phyloP scores from a whole-genome alignment of 2,113 vertebrate genomes.

The Acrocephalus arundinaceus region DNA sequence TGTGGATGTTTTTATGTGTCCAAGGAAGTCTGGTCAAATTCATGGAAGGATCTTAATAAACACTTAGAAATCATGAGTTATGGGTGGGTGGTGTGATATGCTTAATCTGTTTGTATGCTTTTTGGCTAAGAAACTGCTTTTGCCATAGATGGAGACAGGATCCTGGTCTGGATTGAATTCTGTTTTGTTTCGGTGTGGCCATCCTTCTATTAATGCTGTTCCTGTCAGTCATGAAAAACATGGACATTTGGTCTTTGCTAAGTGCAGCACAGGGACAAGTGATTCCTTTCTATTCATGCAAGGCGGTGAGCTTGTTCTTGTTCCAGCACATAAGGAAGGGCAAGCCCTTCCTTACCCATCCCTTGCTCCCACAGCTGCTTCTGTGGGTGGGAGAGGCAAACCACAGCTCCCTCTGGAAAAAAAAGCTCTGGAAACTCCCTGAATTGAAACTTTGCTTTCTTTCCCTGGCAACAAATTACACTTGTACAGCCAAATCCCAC shows the following conservation, averaged over 20 bases:
- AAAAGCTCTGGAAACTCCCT: conserved; percentile 53
- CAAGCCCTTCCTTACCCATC: conserved; percentile 40
- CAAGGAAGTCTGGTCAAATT: background rate
- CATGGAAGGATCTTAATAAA: background rate
- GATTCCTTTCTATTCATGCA: background rate
- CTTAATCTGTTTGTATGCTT: background rate
- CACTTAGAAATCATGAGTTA: background rate
- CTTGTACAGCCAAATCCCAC: conserved; percentile 1
- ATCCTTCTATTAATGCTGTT: background rate
- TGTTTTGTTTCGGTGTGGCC: background rate
- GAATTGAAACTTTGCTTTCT: conserved; percentile 41
- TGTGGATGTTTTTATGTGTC: background rate
- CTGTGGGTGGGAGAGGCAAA: conserved; percentile 56
- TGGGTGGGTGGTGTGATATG: background rate
- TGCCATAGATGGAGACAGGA: background rate
- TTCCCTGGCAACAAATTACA: conserved; percentile 36
- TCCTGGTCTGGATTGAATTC: background rate
- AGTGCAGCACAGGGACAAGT: background rate
- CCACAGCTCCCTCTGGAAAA: conserved; percentile 49
- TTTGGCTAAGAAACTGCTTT: background rate
- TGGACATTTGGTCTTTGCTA: background rate
- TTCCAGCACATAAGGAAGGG: conserved; percentile 25
- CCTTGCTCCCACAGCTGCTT: conserved; percentile 43
- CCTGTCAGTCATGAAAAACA: background rate
- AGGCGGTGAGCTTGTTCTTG: background rate